Base-by-base conservation (phyloP, 2,888 invertebrate species). In the Drosophila aldrichi region DNA sequence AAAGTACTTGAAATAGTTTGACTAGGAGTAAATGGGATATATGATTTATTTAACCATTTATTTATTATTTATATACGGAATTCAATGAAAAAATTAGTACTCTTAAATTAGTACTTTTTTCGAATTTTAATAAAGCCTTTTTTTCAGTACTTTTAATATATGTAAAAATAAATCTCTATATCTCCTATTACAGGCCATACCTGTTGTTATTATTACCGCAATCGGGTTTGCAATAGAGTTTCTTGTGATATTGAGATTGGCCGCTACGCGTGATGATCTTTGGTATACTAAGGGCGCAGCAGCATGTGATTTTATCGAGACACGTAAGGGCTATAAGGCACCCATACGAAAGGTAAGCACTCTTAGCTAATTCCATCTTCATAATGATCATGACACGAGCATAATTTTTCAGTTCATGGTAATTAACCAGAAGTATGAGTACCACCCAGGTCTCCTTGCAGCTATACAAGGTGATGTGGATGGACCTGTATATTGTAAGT, bases 181-280 rank as follows among this genome's bases (percentile, higher is more conserved):
- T 49, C 8, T 18, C n/a, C 5, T 18, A 8, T 49, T 32, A n/a
- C 60, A 91, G 91, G 81, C 70, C 2, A 22, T 91, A 20, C 92
- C 91, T 9, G 32, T 89, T 16, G 6, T 83, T 12, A 2, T 76
- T 0, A 34, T 89, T 10, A 41, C 67, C 12, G 0, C 51, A 0
- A 2, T 74, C 1, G 86, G 85, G 0, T 8, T 85, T 0, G 16
- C 66, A 0, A 4, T 69, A 10, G 79, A 81, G 43, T 0, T 79
- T 1, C 8, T 69, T 1, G 71, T 38, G 6, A 55, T 61, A n/a
- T 20, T 81, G 16, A 67, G 79, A 0, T 3, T 77, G 5, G 81
- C 79, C 0, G 6, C 76, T 2, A 89, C 84, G 0, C 82, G 90
- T 0, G 88, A 89, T 64, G 92, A 91, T 66, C 84, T 91, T 4